Base-by-base conservation (phyloP, 1,140 invertebrate species). In the Spodoptera frugiperda region DNA sequence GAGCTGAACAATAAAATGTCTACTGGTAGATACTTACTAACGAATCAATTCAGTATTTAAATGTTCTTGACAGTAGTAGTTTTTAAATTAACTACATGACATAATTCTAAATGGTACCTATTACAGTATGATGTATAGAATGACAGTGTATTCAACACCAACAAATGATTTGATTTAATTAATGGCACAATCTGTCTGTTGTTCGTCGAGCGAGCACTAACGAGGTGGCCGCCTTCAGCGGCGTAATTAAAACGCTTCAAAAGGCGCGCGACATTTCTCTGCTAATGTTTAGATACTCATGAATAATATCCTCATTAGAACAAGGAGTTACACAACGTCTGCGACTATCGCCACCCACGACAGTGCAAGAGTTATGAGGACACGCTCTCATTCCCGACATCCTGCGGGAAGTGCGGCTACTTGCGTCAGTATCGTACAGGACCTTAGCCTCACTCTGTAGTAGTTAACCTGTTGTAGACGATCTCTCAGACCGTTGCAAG, bases 341-440 rank as follows among this genome's bases (percentile, higher is more conserved):
- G 72, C 68, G 80, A 80, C 76, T 76, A 71, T 82, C 84, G 87
- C 92, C 88, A 91, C 91, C 91, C 91, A 93, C 92, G 90, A 87
- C 78, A 81, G 78, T 70, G 48, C 74, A 78, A 84, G 85, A 86
- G 86, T 91, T 89, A 92, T 91, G 87, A 92, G 91, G 90, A 93
- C 92, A 93, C 89, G 92, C 83, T 90, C 92, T 91, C 89, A 93
- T 93, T 93, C 89, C 83, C 89, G 85, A 93, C 92, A 93, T 93
- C 92, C 92, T 92, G 92, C 88, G 88, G 91, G 89, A 93, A 89
- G 87, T 81, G 79, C 78, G 86, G 82, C 82, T 87, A 88, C 89
- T 93, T 92, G 86, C 89, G 90, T 93, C 91, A 93, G 82, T 82
- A 68, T 54, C 79, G 80, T 72, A 72, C 79, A 85, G 85, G 89